A percentile compares a stretch with the other conserved stretches of the same genome.
These are phyloP conservation scores for Lypha dubia DNA, from an alignment of 2,888 invertebrate genomes.

Conservation along the genomic window DNA sequence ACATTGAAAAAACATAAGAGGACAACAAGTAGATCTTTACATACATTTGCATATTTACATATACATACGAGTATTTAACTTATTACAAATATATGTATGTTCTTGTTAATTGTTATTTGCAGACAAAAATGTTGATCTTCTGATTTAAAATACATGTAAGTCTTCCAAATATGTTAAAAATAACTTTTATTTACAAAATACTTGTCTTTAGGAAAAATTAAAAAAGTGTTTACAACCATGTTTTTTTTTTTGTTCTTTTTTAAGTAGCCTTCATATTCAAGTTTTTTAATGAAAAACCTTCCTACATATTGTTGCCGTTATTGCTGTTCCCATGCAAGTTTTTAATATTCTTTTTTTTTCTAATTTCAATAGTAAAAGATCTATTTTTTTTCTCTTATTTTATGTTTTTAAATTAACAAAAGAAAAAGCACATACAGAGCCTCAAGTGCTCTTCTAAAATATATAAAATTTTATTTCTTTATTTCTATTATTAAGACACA, in stretches of 20 bases:
- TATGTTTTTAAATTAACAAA: conserved; percentile 25
- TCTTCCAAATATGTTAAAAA: background rate
- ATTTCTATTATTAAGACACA: conserved; percentile 10
- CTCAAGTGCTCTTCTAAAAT: conserved; percentile 17
- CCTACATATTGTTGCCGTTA: background rate
- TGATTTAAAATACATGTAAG: no score
- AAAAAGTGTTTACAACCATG: background rate
- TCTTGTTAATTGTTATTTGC: background rate
- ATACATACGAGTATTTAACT: no score
- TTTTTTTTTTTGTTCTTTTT: background rate
- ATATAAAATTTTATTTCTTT: conserved; percentile 36
- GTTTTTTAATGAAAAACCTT: background rate
- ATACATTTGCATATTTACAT: background rate
- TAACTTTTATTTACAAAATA: background rate
- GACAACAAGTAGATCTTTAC: background rate
- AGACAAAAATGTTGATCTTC: background rate
- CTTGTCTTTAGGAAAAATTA: background rate
- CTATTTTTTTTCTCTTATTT: background rate
- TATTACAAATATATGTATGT: background rate
- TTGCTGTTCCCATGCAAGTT: background rate
- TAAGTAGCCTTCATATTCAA: background rate
- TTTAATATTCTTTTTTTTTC: background rate
- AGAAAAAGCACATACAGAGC: conserved; percentile 9
- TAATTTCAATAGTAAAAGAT: background rate
- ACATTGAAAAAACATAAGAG: background rate